These are phyloP conservation scores for Clarias laeviceps DNA, from an alignment of 2,797 vertebrate genomes.

Conservation along the genomic window DNA sequence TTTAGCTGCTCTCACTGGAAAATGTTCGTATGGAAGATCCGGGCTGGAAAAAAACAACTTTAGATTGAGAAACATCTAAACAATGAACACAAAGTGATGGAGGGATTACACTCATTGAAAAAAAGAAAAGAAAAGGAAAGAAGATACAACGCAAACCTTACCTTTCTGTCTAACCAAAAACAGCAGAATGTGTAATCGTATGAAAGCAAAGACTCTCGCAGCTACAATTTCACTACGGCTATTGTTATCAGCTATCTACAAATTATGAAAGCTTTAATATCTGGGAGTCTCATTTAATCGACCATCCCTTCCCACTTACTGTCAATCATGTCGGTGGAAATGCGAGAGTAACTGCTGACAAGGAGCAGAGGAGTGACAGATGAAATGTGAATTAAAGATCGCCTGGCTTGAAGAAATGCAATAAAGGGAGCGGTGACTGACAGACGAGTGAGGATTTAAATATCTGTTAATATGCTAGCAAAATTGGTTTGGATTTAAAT, in stretches of 20 bases:
- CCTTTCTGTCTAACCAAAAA: not conserved
- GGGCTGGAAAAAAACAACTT: not conserved
- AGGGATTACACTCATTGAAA: not conserved
- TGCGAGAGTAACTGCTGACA: not conserved
- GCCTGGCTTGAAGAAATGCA: not conserved
- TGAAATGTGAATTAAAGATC: not conserved
- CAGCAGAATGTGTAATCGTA: not conserved
- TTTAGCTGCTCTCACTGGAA: constrained; percentile 1
- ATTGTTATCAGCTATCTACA: not conserved
- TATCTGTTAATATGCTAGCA: not conserved
- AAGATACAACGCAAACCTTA: not conserved
- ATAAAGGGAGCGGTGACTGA: not conserved
- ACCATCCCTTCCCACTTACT: constrained; percentile 2
- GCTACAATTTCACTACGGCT: not conserved
- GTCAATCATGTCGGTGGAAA: not conserved
- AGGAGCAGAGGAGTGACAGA: not conserved
- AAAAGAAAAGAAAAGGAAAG: not conserved
- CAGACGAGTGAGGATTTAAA: not conserved
- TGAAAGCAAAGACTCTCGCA: not conserved
- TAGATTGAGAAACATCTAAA: constrained; percentile 2
- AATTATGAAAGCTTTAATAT: not conserved
- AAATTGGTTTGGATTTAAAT: not conserved
- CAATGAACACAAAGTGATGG: constrained; percentile 6
- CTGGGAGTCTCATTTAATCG: constrained; percentile 1
- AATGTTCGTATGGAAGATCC: constrained; percentile 1